Conservation (phyloP, 2,888 invertebrate genomes). For the Ecdyonurus torrentis region DNA sequence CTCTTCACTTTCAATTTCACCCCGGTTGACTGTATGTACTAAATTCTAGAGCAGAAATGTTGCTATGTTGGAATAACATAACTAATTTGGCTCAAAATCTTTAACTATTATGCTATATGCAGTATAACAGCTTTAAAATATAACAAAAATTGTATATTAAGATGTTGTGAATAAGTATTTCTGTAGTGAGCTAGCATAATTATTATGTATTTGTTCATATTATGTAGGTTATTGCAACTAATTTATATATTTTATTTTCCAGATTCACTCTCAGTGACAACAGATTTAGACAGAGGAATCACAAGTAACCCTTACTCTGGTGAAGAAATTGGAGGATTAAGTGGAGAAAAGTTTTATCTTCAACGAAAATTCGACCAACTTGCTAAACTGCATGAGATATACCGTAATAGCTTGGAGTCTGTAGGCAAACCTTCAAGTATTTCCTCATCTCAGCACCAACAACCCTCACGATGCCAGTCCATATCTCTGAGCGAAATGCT, state of each 20-base stretch:
- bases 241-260: constrained; percentile 13
- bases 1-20: no score
- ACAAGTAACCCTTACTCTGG: constrained; percentile 8
- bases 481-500: constrained; percentile 50
- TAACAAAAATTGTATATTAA: no score
- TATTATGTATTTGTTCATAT: no score
- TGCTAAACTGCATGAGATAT: constrained; percentile 63
- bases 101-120: no score
- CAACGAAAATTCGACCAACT: constrained; percentile 47
- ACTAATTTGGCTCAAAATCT: no score
- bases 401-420: constrained; percentile 50
- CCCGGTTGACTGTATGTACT: no score
- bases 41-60: no score
- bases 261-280: constrained; percentile 35
- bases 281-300: constrained; percentile 39
- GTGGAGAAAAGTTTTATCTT: constrained; percentile 1
- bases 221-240: no score
- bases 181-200: no score
- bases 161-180: no score
- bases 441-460: constrained; percentile 1
- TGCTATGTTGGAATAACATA: no score
- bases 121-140: no score
- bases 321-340: background rate
- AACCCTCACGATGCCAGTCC: constrained; percentile 50
- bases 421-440: background rate